Percentiles rank a stretch among this genome's conserved stretches.
phyloP scores from a whole-genome alignment of 2,888 invertebrate genomes.

The Nomada fucata region DNA sequence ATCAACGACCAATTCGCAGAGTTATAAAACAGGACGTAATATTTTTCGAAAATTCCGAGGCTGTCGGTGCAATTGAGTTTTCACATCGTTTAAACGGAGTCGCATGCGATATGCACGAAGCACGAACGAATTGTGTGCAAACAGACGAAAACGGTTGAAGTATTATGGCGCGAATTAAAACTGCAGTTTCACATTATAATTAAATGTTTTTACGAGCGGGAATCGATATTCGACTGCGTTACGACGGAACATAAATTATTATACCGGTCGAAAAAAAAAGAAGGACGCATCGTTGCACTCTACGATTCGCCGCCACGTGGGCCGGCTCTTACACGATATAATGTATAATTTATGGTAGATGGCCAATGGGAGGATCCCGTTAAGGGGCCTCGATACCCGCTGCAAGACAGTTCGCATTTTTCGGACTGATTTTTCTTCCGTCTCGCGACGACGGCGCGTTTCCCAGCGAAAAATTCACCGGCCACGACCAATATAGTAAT shows the following conservation, averaged over 20 bases:
- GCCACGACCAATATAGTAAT: background rate
- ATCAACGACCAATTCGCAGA: background rate
- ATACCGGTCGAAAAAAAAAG: constrained; percentile 49
- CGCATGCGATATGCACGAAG: background rate
- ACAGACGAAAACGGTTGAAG: constrained; percentile 10
- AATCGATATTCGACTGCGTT: constrained; percentile 64
- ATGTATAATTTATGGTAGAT: constrained; percentile 72
- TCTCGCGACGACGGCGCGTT: constrained; percentile 4
- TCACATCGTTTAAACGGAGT: constrained; percentile 9
- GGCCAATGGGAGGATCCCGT: constrained; percentile 71
- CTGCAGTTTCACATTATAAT: constrained; percentile 37
- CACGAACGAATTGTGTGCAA: constrained; percentile 7
- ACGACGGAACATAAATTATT: constrained; percentile 64
- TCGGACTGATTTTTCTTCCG: constrained; percentile 67
- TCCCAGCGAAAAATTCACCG: constrained; percentile 17
- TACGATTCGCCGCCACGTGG: constrained; percentile 69
- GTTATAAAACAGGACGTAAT: background rate
- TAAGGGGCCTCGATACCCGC: constrained; percentile 70
- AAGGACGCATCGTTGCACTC: constrained; percentile 61
- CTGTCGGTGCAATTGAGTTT: constrained; percentile 18
- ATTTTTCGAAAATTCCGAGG: background rate
- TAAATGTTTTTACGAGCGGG: constrained; percentile 48
- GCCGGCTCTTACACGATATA: constrained; percentile 70
- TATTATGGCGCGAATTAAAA: constrained; percentile 29
- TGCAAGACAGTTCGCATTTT: constrained; percentile 62